Evolutionary conservation across 2,113 vertebrate genomes (phyloP), one percentile per base, ranked within the genome.

Genomic region (Apteryx mantelli): DNA sequence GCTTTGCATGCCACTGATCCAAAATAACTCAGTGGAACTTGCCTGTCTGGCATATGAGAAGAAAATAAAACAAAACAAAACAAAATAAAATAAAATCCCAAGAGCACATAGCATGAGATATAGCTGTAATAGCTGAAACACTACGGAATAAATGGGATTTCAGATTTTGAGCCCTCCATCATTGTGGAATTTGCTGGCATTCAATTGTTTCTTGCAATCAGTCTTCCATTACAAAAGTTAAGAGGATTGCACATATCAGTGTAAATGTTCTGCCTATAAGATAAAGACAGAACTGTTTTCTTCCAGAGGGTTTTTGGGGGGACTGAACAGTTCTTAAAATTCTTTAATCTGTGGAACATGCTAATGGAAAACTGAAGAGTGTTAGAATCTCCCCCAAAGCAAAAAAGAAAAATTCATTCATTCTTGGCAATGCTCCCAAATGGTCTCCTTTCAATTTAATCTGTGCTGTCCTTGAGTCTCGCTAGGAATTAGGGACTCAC

Each of bases 371-470:
- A 40, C n/a, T 21, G 26, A 91, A 81, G 38, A 11, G 55, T 75
- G 46, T 53, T 75, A 92, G 36, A 55, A 78, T n/a, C 15, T 83
- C 34, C 79, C 53, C 25, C n/a, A 82, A 13, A 94, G 44, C 30
- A 44, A 64, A 84, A 74, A 38, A 53, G 6, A 26, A 78, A 65
- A 73, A 58, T 28, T 65, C 58, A 55, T 0, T 66, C 7, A 8
- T 53, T 75, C 63, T 50, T 94, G 90, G 78, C 30, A 73, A 44
- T 53, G 21, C 17, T 92, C 83, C 92, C 89, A n/a, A 28, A 63
- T 38, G 30, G 42, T 96, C 55, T 84, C n/a, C 60, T 71, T 91
- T 79, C 5, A 25, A 88, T 94, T 95, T 86, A 91, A 88, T 75
- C 69, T 70, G 20, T 64, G 53, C 53, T 26, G 19, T 83, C 68